These are phyloP conservation scores for Rhopalosiphum maidis DNA, from an alignment of 1,140 invertebrate species.

Conservation along the genomic window DNA sequence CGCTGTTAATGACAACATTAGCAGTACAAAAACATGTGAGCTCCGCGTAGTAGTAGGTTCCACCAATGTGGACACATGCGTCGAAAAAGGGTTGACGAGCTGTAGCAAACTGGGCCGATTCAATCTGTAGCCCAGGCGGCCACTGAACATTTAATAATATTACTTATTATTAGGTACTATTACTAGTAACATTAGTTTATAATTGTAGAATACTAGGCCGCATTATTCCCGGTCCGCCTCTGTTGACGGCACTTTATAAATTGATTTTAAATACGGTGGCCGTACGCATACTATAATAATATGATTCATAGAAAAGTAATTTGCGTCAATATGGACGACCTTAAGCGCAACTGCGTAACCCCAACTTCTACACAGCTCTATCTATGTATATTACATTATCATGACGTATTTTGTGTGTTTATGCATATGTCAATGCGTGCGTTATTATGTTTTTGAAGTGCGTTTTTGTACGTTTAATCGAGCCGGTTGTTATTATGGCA, in stretches of 20 bases:
- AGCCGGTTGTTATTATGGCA: not conserved
- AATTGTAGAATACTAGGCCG: not conserved
- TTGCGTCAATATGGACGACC: conserved; percentile 9
- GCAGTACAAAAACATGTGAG: not conserved
- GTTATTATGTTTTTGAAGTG: not conserved
- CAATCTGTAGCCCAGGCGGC: not conserved
- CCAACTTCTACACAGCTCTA: not conserved
- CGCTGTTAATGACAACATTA: not conserved
- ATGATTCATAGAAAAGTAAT: conserved; percentile 5
- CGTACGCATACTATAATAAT: not conserved
- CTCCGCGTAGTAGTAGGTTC: not conserved
- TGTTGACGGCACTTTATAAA: not conserved
- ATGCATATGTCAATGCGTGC: not conserved
- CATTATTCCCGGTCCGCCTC: not conserved
- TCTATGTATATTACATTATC: not conserved
- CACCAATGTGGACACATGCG: not conserved
- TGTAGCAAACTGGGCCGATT: not conserved
- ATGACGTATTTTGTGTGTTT: not conserved
- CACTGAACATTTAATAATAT: not conserved
- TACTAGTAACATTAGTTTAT: not conserved
- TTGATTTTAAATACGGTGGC: not conserved
- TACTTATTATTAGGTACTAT: not conserved
- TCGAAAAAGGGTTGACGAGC: not conserved
- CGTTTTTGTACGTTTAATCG: not conserved
- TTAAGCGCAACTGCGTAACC: not conserved